Conservation (phyloP, 2,888 invertebrate species). For the Halocaridina rubra region DNA sequence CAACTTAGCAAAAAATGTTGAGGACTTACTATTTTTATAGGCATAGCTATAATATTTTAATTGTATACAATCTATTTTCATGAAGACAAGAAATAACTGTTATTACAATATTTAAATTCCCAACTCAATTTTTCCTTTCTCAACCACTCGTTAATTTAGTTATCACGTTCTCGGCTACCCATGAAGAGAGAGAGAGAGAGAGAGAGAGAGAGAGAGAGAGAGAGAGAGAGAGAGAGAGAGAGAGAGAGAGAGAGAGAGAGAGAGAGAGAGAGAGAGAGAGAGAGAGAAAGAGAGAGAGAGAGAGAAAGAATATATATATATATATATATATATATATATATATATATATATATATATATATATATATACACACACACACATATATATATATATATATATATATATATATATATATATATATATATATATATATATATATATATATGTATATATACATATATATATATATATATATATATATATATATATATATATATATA, state of each 20-base stretch:
- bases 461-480: not conserved
- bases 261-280: slow-evolving; percentile 2
- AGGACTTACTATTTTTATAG: too few relatives aligned
- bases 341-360: not conserved
- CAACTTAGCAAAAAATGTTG: too few relatives aligned
- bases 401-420: slow-evolving; percentile 20
- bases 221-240: not conserved
- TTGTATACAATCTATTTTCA: too few relatives aligned
- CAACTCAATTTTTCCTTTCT: too few relatives aligned
- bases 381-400: slow-evolving; percentile 1
- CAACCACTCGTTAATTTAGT: too few relatives aligned
- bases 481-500: not conserved
- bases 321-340: not conserved
- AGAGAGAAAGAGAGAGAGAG: not conserved
- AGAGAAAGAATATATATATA: not conserved
- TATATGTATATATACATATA: not conserved
- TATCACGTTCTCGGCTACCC: too few relatives aligned
- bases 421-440: not conserved
- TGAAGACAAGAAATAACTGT: too few relatives aligned
- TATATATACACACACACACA: not conserved
- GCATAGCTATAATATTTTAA: too few relatives aligned
- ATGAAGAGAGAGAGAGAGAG: too few relatives aligned
- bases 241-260: not conserved
- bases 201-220: too few relatives aligned
- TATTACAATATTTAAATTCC: too few relatives aligned